Percentiles rank a stretch among this genome's conserved stretches.
Conservation (phyloP, 2,888 invertebrate genomes). For the Mactromeris polynyma region DNA sequence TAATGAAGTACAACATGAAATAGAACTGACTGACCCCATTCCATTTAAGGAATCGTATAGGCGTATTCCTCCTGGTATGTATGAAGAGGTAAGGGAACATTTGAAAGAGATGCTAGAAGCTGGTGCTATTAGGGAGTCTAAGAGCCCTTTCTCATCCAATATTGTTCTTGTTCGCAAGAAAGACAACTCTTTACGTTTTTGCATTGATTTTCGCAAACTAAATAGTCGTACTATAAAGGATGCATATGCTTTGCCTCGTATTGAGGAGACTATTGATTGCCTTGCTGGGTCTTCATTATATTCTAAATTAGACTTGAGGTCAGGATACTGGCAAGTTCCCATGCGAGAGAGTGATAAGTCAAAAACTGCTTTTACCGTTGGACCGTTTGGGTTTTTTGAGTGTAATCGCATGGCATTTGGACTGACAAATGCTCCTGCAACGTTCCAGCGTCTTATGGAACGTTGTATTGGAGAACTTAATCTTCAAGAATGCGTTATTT, state of each 20-base stretch:
- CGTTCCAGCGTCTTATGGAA: conserved; percentile 28
- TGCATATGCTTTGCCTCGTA: not conserved
- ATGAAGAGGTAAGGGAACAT: not conserved
- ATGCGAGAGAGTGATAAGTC: not conserved
- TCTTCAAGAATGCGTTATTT: not conserved
- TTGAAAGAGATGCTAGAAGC: not conserved
- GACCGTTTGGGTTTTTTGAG: not conserved
- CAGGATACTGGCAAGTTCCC: not conserved
- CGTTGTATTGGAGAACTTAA: conserved; percentile 27
- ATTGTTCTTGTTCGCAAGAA: not conserved
- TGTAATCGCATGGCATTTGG: conserved; percentile 25
- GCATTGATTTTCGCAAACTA: not conserved
- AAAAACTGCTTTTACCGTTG: conserved; percentile 1
- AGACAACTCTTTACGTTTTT: not conserved
- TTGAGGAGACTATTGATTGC: not conserved
- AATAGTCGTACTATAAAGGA: not conserved
- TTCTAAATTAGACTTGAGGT: not conserved
- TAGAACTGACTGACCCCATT: not conserved
- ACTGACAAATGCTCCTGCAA: conserved; percentile 32
- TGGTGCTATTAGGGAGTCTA: not conserved
- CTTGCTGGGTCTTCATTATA: not conserved
- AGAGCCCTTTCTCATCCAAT: not conserved
- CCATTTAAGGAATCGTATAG: not conserved
- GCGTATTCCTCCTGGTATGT: conserved; percentile 19
- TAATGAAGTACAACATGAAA: conserved; percentile 12